Percentiles rank a stretch among this genome's conserved stretches.
Evolutionary conservation across 1,140 invertebrate species (phyloP).

Genomic region (Drosophila yakuba): DNA sequence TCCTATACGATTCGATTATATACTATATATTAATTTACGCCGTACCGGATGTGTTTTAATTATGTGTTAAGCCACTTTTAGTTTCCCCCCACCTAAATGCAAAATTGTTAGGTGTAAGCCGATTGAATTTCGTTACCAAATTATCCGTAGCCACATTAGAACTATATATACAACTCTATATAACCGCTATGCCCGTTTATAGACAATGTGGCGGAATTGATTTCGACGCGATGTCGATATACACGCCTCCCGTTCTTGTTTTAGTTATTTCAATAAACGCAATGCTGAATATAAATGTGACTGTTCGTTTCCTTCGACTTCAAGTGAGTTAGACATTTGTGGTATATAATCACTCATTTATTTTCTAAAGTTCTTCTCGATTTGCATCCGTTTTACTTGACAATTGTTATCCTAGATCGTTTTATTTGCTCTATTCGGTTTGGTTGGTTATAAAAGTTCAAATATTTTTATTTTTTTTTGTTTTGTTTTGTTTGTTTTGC

Average conservation of each 20-base stretch:
- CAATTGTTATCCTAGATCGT: conserved; percentile 22
- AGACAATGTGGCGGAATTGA: conserved; percentile 5
- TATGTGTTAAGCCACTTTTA: conserved; percentile 17
- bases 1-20: conserved; percentile 20
- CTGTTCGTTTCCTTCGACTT: background rate
- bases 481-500: background rate
- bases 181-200: conserved; percentile 2
- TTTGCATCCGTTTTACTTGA: conserved; percentile 30
- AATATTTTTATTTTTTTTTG: conserved; percentile 20
- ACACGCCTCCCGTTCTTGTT: conserved; percentile 15
- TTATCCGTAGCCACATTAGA: conserved; percentile 29
- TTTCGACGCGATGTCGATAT: background rate
- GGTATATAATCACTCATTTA: conserved; percentile 78
- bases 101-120: conserved; percentile 20
- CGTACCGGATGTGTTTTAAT: conserved; percentile 13
- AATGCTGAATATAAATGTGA: conserved; percentile 16
- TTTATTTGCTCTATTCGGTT: conserved; percentile 31
- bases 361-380: conserved; percentile 55
- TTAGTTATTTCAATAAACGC: conserved; percentile 37
- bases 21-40: conserved; percentile 19
- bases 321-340: conserved; percentile 19
- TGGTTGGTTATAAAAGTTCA: conserved; percentile 77
- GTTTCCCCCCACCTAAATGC: conserved; percentile 5
- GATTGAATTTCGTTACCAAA: conserved; percentile 21
- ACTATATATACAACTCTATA: conserved; percentile 10